These are phyloP conservation scores for Falcaria lacertinaria DNA, from an alignment of 2,888 invertebrate species.

Conservation along the genomic window DNA sequence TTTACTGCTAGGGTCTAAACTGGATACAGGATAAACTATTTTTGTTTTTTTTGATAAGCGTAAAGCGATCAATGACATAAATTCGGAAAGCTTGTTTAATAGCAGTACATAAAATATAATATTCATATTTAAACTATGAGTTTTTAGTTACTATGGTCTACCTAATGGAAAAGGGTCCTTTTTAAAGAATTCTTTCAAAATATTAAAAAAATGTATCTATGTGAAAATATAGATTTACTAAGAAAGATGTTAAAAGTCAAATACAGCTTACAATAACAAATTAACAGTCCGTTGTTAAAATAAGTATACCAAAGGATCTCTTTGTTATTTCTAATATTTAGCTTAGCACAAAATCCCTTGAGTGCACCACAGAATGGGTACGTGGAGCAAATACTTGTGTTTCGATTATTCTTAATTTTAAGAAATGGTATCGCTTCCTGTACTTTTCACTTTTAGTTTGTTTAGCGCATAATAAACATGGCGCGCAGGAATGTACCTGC, in stretches of 20 bases:
- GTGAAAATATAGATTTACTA: background rate
- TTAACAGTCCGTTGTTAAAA: conserved; percentile 1
- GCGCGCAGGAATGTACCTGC: conserved; percentile 47
- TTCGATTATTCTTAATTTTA: conserved; percentile 46
- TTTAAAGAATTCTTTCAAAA: background rate
- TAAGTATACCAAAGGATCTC: conserved; percentile 2
- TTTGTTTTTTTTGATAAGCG: too few relatives aligned
- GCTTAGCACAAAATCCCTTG: conserved; percentile 24
- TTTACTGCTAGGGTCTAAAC: too few relatives aligned
- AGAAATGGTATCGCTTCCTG: conserved; percentile 60
- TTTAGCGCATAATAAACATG: conserved; percentile 38
- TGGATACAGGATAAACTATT: too few relatives aligned
- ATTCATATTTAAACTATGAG: too few relatives aligned
- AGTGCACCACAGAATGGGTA: conserved; percentile 26
- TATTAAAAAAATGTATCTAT: background rate
- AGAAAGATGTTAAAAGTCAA: background rate
- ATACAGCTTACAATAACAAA: background rate
- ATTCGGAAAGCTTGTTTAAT: too few relatives aligned
- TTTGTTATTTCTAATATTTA: conserved; percentile 5
- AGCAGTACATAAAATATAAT: too few relatives aligned
- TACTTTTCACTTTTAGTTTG: conserved; percentile 47
- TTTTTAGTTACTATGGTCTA: too few relatives aligned
- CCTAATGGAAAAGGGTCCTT: too few relatives aligned
- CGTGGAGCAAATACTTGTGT: conserved; percentile 46
- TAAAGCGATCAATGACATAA: too few relatives aligned